Base-by-base conservation (phyloP, 2,888 invertebrate genomes). In the Oscheius sp. region DNA sequence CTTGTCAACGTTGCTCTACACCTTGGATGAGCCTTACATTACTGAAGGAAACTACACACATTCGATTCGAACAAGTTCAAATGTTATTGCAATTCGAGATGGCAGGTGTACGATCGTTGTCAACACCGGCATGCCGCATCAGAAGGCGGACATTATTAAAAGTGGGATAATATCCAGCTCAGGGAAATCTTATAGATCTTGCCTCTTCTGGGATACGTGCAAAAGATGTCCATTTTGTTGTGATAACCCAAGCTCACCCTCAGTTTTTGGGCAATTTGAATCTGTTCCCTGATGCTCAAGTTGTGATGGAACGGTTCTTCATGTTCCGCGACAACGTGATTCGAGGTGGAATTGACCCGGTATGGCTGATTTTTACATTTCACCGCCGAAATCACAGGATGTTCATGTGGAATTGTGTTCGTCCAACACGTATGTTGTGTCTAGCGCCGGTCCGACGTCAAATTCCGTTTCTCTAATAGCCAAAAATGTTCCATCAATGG, bases 261-360 rank as follows among this genome's bases (percentile, higher is more conserved):
- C 80, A 80, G 53, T 81, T 81, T 55, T 53, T 77, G n/a, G 83
- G 83, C n/a, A 83, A 81, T 62, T 53, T 83, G 63, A 83, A 83
- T 57, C 37, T 83, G 13, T 83, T 81, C 70, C 81, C 80, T 9
- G 70, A 65, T 47, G 80, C 83, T 3, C 81, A 80, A 53, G 59
- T 81, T 21, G 75, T 80, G 13, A 77, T 82, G 71, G 82, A 72
- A 50, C 47, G 51, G 35, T 73, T 63, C 51, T 72, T 75, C 47
- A 32, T 72, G 29, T 75, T 55, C 58, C 55, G 59, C 35, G 72
- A 72, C 11, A 53, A 75, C 37, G 42, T 75, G 7, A 59, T 72
- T 29, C 47, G 58, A 42, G 72, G 75, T 2, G 65, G 66, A 29
- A 72, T 75, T 29, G 72, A 75, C 10, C 71, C 53, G 72, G 75